These are phyloP conservation scores for Prochilodus magdalenae DNA, from an alignment of 2,113 vertebrate species.

Conservation along the genomic window DNA sequence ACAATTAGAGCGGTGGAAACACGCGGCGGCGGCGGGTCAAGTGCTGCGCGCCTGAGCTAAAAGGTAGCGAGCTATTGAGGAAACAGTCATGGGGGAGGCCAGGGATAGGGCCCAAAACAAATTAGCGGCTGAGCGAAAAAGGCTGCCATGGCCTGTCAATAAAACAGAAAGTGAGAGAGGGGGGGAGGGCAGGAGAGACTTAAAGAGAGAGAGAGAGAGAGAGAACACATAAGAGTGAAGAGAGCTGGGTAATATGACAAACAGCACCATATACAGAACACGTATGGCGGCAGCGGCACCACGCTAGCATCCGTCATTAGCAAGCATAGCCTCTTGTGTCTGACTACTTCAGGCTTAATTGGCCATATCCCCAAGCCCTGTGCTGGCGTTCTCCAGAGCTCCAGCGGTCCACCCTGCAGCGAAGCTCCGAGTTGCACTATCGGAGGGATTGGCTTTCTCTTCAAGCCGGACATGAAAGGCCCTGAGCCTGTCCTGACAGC, in stretches of 20 bases:
- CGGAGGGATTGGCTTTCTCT: conserved; percentile 60
- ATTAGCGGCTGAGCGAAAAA: conserved; percentile 72
- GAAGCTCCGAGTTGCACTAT: conserved; percentile 63
- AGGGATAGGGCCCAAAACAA: conserved; percentile 76
- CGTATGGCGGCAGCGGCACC: neutral
- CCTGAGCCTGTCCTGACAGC: conserved; percentile 73
- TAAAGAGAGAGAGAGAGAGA: neutral
- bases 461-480: conserved; percentile 76
- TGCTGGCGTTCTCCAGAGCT: conserved; percentile 23
- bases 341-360: conserved; percentile 52
- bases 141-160: conserved; percentile 66
- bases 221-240: conserved; percentile 18
- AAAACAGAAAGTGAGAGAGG: conserved; percentile 54
- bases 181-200: neutral
- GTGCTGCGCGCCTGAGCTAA: conserved; percentile 72
- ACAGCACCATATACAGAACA: conserved; percentile 38
- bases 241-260: conserved; percentile 56
- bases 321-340: neutral
- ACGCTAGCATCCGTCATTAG: conserved; percentile 10
- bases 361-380: conserved; percentile 30
- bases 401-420: conserved; percentile 56
- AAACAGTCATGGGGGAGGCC: conserved; percentile 72
- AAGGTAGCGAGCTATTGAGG: conserved; percentile 77
- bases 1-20: conserved; percentile 83
- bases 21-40: conserved; percentile 76